These are phyloP conservation scores for Ictalurus furcatus DNA, from an alignment of 2,113 vertebrate species.

Conservation along the genomic window DNA sequence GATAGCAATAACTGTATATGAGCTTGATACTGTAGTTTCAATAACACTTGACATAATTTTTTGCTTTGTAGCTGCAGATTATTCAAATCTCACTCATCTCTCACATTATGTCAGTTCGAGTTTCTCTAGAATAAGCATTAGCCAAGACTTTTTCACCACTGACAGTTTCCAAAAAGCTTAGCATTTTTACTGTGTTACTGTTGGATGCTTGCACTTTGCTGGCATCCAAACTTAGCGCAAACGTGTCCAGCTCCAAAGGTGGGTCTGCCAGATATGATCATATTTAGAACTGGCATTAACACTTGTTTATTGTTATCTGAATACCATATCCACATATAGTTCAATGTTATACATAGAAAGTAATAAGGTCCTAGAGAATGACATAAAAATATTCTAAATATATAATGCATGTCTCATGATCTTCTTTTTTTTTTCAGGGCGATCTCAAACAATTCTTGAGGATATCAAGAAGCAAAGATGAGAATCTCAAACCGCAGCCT, in stretches of 20 bases:
- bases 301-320: neutral
- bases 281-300: conserved; percentile 14
- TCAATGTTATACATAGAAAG: neutral
- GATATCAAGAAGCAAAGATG: conserved; percentile 94
- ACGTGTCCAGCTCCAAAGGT: neutral
- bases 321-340: neutral
- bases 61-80: neutral
- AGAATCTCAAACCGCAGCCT: conserved; percentile 87
- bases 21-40: neutral
- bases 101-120: neutral
- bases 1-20: neutral
- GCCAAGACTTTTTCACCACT: neutral
- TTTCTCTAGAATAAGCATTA: neutral
- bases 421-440: conserved; percentile 71
- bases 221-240: conserved; percentile 5
- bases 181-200: neutral
- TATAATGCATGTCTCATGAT: neutral
- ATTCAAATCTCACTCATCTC: neutral
- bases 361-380: neutral
- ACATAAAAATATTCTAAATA: neutral
- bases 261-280: conserved; percentile 3
- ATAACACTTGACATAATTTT: neutral
- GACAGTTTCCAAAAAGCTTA: neutral
- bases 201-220: conserved; percentile 11
- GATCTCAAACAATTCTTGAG: conserved; percentile 96